Conservation (phyloP, 2,113 vertebrate genomes). For the Tichodroma muraria region DNA sequence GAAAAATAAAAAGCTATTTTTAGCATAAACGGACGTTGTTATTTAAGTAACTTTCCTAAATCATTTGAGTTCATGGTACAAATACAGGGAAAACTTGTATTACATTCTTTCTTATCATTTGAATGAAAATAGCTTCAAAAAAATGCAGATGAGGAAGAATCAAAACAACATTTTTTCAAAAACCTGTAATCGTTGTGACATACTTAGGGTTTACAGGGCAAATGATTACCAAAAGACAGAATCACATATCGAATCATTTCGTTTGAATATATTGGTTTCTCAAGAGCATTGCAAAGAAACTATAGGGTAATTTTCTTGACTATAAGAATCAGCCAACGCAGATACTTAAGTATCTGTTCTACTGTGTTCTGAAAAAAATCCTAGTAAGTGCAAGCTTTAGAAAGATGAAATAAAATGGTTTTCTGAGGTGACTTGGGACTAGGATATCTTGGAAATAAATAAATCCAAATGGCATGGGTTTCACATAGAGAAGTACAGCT, state of each 20-base stretch:
- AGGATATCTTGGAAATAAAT: background rate
- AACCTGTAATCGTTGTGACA: background rate
- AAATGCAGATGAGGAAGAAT: background rate
- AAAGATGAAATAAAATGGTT: background rate
- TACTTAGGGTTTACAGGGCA: background rate
- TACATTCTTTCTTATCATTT: background rate
- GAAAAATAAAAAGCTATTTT: background rate
- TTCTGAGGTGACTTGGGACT: background rate
- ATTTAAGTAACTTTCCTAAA: background rate
- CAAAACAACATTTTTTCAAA: background rate
- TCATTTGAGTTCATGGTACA: background rate
- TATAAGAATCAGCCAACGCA: background rate
- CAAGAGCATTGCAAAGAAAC: background rate
- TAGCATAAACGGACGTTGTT: background rate
- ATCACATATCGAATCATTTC: background rate
- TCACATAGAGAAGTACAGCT: background rate
- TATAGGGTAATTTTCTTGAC: background rate
- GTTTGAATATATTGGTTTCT: background rate
- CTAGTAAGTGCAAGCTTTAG: background rate
- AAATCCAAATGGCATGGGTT: background rate
- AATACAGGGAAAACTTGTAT: background rate
- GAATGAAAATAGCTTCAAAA: background rate
- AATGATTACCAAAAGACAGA: background rate
- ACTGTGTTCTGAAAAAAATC: background rate
- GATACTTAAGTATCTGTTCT: background rate